Evolutionary conservation across 2,888 invertebrate genomes (phyloP), one percentile per base, ranked within the genome.

Genomic region (Agrilus cyanescens): DNA sequence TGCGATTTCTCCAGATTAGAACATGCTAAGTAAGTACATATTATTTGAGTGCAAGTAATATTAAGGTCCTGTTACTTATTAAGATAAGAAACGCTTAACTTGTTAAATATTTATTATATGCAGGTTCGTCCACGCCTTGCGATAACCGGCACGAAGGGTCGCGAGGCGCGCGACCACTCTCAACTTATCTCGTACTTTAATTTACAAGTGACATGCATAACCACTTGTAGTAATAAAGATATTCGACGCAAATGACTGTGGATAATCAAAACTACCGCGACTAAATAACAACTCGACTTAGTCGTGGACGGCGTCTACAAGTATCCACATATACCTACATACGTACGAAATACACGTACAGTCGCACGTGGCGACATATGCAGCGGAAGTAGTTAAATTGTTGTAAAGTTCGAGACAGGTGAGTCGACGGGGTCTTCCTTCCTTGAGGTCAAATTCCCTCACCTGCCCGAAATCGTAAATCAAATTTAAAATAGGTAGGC

Each of bases 401-500:
- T 51, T 25, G 25, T 25, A 25, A 52, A 54, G 52, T 52, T 49
- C 46, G 45, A 50, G 47, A 49, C 47, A 52, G 45, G 51, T 48
- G 46, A 51, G 52, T 52, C 52, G 52, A 52, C 51, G 52, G 45
- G 49, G 43, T 48, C 38, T 44, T 44, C 43, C 47, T 46, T 46
- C 49, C 39, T 48, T 46, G 41, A 43, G 49, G 48, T 48, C 45
- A 47, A 46, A 49, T 47, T 43, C 47, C 50, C 49, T 53, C 55
- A 54, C 55, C 54, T 54, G 55, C 54, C 47, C 43, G 44, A 53
- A 52, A 51, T 55, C 57, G 53, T 59, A 59, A 59, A 59, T 59
- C 59, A 59, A 58, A 58, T 57, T 57, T 50, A 57, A 59, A 59
- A 59, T 59, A 58, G 59, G 58, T 58, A 57, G 59, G 59, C 59